These are phyloP conservation scores for Phylloscopus trochilus DNA, from an alignment of 2,113 vertebrate species.

Conservation along the genomic window DNA sequence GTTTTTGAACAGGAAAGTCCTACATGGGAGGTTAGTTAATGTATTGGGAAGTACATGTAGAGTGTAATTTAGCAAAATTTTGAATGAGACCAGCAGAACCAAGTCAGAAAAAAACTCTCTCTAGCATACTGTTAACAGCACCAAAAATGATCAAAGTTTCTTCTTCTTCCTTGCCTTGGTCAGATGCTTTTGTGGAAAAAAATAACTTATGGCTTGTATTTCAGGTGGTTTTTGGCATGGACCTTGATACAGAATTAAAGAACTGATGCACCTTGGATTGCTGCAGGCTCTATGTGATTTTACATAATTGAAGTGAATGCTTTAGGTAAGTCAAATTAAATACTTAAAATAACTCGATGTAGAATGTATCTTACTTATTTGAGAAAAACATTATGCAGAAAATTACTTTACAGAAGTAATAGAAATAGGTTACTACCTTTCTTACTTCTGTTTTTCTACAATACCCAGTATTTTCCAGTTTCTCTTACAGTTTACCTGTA, in stretches of 20 bases:
- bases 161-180: not conserved
- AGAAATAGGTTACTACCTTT: not conserved
- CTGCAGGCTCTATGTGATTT: not conserved
- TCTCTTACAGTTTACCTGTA: not conserved
- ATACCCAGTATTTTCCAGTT: not conserved
- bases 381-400: not conserved
- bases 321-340: not conserved
- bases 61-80: not conserved
- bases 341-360: not conserved
- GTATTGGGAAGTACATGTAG: not conserved
- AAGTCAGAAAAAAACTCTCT: not conserved
- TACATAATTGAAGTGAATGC: not conserved
- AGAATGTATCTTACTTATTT: not conserved
- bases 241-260: not conserved
- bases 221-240: not conserved
- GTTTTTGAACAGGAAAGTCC: not conserved
- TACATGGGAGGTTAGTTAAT: not conserved
- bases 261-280: not conserved
- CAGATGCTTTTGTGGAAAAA: not conserved
- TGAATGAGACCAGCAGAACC: not conserved
- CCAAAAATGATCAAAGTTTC: not conserved
- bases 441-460: not conserved
- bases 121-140: not conserved
- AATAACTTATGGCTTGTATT: not conserved
- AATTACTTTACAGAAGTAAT: not conserved